Evolutionary conservation across 2,888 invertebrate species (phyloP).

Genomic region (Priocnemis perturbator): DNA sequence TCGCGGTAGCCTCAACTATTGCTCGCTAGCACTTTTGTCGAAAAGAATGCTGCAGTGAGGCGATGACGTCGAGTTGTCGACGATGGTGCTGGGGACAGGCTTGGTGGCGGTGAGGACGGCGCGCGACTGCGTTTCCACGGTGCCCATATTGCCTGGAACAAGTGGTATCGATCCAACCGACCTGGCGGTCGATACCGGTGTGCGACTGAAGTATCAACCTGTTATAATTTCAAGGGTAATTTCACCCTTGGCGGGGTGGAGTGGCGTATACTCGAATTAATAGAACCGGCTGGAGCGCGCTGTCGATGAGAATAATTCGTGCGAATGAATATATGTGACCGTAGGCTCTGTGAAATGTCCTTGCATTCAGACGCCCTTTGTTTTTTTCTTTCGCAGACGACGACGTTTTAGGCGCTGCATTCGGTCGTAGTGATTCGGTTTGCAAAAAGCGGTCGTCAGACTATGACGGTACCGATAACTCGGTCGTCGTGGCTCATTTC

Average conservation of each 20-base stretch:
- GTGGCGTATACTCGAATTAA: conserved; percentile 57
- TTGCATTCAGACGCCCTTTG: too few species aligned
- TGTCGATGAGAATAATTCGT: conserved; percentile 56
- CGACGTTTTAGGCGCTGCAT: too few species aligned
- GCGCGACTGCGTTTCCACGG: conserved; percentile 6
- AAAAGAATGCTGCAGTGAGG: background rate
- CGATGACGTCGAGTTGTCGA: conserved; percentile 7
- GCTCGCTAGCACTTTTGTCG: too few species aligned
- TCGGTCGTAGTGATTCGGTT: too few species aligned
- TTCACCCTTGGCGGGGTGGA: conserved; percentile 54
- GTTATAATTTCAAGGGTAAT: conserved; percentile 66
- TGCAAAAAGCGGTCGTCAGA: too few species aligned
- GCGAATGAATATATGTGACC: conserved; percentile 43
- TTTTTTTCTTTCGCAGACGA: background rate
- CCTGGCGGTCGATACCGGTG: conserved; percentile 47
- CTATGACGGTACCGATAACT: too few species aligned
- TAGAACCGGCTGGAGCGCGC: conserved; percentile 56
- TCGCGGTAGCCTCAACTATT: too few species aligned
- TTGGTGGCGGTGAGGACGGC: too few species aligned
- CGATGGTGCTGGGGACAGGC: too few species aligned
- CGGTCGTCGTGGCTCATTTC: too few species aligned
- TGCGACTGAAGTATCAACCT: conserved; percentile 56
- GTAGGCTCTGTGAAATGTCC: background rate
- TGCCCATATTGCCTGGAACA: conserved; percentile 43
- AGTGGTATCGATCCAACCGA: conserved; percentile 44